Evolutionary conservation across 2,888 invertebrate genomes (phyloP), one percentile per base, ranked within the genome.

Genomic region (Tetropium fuscum): DNA sequence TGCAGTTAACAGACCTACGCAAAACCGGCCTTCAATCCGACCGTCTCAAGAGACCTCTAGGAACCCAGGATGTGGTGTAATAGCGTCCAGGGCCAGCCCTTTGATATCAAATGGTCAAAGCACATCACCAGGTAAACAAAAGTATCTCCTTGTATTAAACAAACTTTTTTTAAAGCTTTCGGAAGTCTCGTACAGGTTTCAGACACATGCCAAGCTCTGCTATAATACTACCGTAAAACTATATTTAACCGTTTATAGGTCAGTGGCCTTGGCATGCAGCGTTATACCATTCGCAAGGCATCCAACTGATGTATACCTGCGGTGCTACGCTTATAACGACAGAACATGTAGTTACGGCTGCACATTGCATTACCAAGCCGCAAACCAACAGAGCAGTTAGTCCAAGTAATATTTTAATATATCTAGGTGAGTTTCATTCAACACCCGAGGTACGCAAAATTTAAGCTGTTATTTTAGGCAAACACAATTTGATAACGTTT

Each of bases 221-320:
- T n/a, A n/a, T n/a, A n/a, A n/a, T n/a, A n/a, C n/a, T n/a, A n/a
- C n/a, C n/a, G n/a, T 2, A 5, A 32, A 32, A 32, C 13, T 3
- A 32, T 32, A 13, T 13, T 56, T 8, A 45, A 45, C 22, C 38
- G 6, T 44, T 58, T 62, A 20, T 84, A 69, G 88, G 88, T 0
- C 86, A 89, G 70, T 89, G 87, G 87, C 89, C 89, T 0, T 90
- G 90, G 90, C 89, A 89, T 75, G 86, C 85, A 10, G 89, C 89
- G 0, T 74, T 89, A 0, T 88, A 88, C 74, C 84, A 72, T 18
- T 68, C 71, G 8, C 77, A 78, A 53, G 81, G 79, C 6, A 70
- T 76, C 15, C 76, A 81, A 58, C 60, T 82, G 38, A 84, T 83
- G 56, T 68, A 68, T 18, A 87, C 86, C 48, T 90, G 90, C 70